Percentiles rank a stretch among this genome's conserved stretches.
Conservation (phyloP, 2,797 vertebrate species). For the Gila robusta region DNA sequence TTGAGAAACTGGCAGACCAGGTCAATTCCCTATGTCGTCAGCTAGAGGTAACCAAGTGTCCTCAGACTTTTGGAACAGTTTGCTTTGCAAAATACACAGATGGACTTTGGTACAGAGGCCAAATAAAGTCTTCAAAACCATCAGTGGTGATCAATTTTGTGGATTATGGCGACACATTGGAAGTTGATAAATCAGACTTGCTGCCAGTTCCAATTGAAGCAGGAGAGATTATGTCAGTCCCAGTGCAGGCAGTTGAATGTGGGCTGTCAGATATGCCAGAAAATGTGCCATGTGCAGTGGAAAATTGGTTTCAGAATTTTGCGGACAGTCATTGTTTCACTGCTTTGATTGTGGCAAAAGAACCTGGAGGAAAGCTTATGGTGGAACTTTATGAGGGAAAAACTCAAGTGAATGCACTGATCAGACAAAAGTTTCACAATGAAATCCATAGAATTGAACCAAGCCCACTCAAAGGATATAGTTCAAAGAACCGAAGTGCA, state of each 20-base stretch:
- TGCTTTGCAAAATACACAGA: conserved; percentile 92
- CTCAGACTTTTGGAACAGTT: conserved; percentile 74
- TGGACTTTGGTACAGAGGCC: conserved; percentile 89
- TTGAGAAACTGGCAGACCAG: conserved; percentile 78
- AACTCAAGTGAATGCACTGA: conserved; percentile 83
- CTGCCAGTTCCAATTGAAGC: conserved; percentile 86
- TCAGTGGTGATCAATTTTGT: conserved; percentile 87
- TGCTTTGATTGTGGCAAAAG: conserved; percentile 87
- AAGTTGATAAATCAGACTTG: conserved; percentile 78
- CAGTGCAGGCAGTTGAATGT: conserved; percentile 91
- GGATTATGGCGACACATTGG: conserved; percentile 90
- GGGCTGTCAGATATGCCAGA: conserved; percentile 83
- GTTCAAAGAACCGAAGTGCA: conserved; percentile 41
- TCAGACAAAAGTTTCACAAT: conserved; percentile 80
- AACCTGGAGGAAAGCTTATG: conserved; percentile 85
- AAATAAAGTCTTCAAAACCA: conserved; percentile 77
- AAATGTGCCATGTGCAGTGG: conserved; percentile 76
- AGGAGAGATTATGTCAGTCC: conserved; percentile 84
- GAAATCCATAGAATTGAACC: conserved; percentile 55
- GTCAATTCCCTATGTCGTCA: conserved; percentile 76
- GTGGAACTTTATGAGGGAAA: conserved; percentile 88
- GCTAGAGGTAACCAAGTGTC: conserved; percentile 68
- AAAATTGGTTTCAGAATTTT: conserved; percentile 84
- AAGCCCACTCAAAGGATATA: conserved; percentile 38
- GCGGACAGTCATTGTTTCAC: conserved; percentile 79